phyloP scores from a whole-genome alignment of 1,140 invertebrate genomes.

The Rhopalosiphum padi region DNA sequence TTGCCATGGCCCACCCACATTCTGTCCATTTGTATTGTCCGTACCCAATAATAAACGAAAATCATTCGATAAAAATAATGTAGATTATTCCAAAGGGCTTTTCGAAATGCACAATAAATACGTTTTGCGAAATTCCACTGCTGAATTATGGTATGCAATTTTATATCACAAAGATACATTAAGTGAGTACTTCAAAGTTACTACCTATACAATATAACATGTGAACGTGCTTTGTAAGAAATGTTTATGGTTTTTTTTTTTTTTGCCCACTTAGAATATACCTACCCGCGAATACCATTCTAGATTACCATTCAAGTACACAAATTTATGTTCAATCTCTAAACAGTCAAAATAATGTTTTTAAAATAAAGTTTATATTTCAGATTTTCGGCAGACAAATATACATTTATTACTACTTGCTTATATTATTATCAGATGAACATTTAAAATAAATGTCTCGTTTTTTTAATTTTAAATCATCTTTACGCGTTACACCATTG shows the following conservation, averaged over 20 bases:
- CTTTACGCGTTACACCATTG: background rate
- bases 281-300: background rate
- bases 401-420: background rate
- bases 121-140: background rate
- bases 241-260: background rate
- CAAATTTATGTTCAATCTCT: background rate
- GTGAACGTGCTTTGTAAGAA: background rate
- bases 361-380: background rate
- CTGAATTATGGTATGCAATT: conserved; percentile 8
- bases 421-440: background rate
- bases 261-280: background rate
- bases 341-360: background rate
- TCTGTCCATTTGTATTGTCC: background rate
- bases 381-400: background rate
- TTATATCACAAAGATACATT: conserved; percentile 13
- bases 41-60: conserved; percentile 13
- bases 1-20: background rate
- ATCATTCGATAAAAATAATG: background rate
- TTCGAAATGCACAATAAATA: background rate
- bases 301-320: background rate
- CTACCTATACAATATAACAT: conserved; percentile 3
- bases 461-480: background rate
- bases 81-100: background rate
- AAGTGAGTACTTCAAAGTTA: background rate
- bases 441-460: background rate